Percentiles rank a stretch among this genome's conserved stretches.
phyloP scores from a whole-genome alignment of 2,888 invertebrate species.

The Brachylomia viminalis region DNA sequence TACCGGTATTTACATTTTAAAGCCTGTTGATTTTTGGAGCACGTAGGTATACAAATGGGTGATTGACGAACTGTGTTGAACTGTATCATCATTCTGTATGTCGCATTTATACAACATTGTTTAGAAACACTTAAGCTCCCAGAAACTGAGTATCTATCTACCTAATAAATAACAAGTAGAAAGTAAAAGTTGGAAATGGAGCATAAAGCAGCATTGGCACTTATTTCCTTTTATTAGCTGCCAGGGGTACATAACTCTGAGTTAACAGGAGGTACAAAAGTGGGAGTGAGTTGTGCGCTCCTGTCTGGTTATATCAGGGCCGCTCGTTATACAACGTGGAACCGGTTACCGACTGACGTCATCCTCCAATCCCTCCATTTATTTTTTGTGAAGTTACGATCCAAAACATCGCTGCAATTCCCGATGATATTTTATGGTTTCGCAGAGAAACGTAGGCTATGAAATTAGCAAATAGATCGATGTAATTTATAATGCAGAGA shows the following conservation, averaged over 20 bases:
- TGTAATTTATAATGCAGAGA: slow-evolving; percentile 51
- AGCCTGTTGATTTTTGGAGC: slow-evolving; percentile 15
- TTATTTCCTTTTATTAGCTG: slow-evolving; percentile 57
- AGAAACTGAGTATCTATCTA: slow-evolving; percentile 15
- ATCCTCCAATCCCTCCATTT: slow-evolving; percentile 59
- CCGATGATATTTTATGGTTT: slow-evolving; percentile 47
- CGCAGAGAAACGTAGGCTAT: slow-evolving; percentile 45
- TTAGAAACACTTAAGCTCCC: slow-evolving; percentile 4
- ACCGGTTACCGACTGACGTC: slow-evolving; percentile 67
- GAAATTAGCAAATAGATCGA: slow-evolving; percentile 59
- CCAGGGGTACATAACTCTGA: slow-evolving; percentile 54
- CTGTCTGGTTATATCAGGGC: slow-evolving; percentile 64
- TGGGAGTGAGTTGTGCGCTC: slow-evolving; percentile 67
- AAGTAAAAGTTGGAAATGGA: slow-evolving; percentile 60
- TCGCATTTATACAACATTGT: neutral
- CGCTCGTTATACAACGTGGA: slow-evolving; percentile 65
- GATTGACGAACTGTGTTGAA: slow-evolving; percentile 1
- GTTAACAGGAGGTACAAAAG: slow-evolving; percentile 65
- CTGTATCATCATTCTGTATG: neutral
- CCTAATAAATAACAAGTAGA: slow-evolving; percentile 47
- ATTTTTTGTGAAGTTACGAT: slow-evolving; percentile 64
- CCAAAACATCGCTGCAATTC: slow-evolving; percentile 63
- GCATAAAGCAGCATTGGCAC: slow-evolving; percentile 49
- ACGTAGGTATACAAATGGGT: slow-evolving; percentile 3
- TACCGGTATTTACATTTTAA: slow-evolving; percentile 49